Percentiles rank a stretch among this genome's conserved stretches.
These are phyloP conservation scores for Muscicapa adusta DNA, from an alignment of 2,113 vertebrate genomes.

Conservation along the genomic window DNA sequence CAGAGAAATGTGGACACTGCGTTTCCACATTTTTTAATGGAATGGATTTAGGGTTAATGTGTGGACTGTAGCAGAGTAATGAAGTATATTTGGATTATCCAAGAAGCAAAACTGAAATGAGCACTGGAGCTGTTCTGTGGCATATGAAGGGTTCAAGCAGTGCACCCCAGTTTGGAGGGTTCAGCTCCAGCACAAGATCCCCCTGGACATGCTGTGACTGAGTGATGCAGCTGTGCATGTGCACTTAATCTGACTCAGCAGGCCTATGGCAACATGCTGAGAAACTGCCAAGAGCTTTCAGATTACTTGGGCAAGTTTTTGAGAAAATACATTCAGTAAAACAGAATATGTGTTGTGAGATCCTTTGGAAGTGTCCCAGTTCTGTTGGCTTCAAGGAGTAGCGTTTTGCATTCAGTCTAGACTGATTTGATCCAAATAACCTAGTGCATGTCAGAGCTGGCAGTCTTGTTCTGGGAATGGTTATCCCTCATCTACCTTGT, in stretches of 20 bases:
- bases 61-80: neutral
- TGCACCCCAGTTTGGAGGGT: neutral
- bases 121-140: neutral
- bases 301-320: neutral
- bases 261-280: neutral
- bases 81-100: neutral
- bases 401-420: constrained; percentile 8
- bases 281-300: neutral
- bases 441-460: neutral
- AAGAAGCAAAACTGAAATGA: neutral
- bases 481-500: neutral
- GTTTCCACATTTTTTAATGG: neutral
- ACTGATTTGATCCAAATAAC: neutral
- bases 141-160: neutral
- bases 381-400: neutral
- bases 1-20: neutral
- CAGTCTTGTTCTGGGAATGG: neutral
- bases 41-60: neutral
- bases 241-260: neutral
- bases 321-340: neutral
- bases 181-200: neutral
- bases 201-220: neutral
- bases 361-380: neutral
- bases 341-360: neutral
- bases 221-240: rapidly evolving